phyloP scores from a whole-genome alignment of 1,140 invertebrate species.

The Hypothenemus hampei region DNA sequence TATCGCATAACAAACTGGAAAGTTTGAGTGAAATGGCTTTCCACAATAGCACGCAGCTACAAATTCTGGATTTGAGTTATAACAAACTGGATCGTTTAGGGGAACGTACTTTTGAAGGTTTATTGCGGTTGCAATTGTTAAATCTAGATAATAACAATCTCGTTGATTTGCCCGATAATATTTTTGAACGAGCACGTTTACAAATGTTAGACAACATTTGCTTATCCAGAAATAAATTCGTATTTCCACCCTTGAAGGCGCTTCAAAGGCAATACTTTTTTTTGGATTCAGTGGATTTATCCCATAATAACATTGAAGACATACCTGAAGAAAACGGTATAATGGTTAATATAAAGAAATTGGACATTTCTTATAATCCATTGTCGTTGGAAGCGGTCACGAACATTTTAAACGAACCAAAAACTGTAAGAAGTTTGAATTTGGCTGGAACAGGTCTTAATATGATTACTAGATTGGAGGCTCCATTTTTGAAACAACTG shows the following conservation, averaged over 20 bases:
- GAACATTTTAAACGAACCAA: conserved; percentile 80
- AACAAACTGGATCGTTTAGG: conserved; percentile 73
- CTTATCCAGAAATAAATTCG: conserved; percentile 71
- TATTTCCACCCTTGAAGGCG: conserved; percentile 69
- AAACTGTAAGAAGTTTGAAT: conserved; percentile 77
- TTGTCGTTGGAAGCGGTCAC: conserved; percentile 65
- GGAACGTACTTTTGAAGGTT: conserved; percentile 76
- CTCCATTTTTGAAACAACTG: conserved; percentile 76
- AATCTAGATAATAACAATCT: conserved; percentile 72
- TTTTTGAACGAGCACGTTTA: conserved; percentile 74
- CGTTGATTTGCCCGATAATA: conserved; percentile 69
- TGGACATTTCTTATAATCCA: conserved; percentile 84
- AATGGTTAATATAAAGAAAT: conserved; percentile 79
- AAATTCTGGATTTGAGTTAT: conserved; percentile 64
- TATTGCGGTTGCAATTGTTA: conserved; percentile 68
- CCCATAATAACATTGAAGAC: conserved; percentile 69
- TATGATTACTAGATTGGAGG: conserved; percentile 67
- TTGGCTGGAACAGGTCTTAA: conserved; percentile 73
- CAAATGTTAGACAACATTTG: conserved; percentile 79
- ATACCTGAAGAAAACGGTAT: conserved; percentile 79
- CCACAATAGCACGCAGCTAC: conserved; percentile 84
- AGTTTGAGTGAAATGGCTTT: conserved; percentile 80
- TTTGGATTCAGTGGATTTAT: conserved; percentile 71
- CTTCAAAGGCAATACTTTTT: conserved; percentile 79
- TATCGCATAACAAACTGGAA: conserved; percentile 72